Base-by-base conservation (phyloP, 2,113 vertebrate species). In the Furnarius figulus region DNA sequence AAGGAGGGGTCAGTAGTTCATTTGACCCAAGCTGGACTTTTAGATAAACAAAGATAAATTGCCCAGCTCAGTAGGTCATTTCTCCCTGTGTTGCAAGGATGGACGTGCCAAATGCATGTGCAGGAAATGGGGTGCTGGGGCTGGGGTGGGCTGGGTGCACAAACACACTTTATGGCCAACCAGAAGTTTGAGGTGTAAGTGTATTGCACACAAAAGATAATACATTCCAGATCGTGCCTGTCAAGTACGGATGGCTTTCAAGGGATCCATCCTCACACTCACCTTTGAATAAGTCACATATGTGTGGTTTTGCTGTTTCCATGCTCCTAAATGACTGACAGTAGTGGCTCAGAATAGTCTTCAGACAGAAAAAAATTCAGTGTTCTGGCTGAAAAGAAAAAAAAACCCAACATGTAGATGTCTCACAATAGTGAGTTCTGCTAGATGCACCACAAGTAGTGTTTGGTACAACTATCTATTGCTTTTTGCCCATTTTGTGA, bases 31-130 rank as follows among this genome's bases (percentile, higher is more conserved):
- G 42, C 28, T 89, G 42, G n/a, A 30, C 68, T 89, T 74, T 12
- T 12, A 63, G 84, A 87, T 89, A 95, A 96, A 68, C 63, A 56
- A 92, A 91, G 87, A 94, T 39, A 71, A 87, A 85, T 33, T 50
- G 25, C 20, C 7, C 28, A 62, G 42, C 65, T 83, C 68, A 77
- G 20, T 1, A 58, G 62, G 63, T 66, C 16, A 5, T 47, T 77
- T 55, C 49, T 86, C 46, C 40, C 59, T 66, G 31, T 1, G 0
- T 52, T 59, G 62, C 71, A 56, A 20, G 30, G 83, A 44, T 20
- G 37, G 55, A 33, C 31, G 17, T 15, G 22, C 10, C 37, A 40
- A 47, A 56, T 7, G 8, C 21, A 7, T 0, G 24, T 73, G 53
- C 58, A 65, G 58, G 47, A 59, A 47, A 37, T 4, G 24, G 16